Evolutionary conservation across 2,888 invertebrate species (phyloP).

Genomic region (Drosophila longiperda): DNA sequence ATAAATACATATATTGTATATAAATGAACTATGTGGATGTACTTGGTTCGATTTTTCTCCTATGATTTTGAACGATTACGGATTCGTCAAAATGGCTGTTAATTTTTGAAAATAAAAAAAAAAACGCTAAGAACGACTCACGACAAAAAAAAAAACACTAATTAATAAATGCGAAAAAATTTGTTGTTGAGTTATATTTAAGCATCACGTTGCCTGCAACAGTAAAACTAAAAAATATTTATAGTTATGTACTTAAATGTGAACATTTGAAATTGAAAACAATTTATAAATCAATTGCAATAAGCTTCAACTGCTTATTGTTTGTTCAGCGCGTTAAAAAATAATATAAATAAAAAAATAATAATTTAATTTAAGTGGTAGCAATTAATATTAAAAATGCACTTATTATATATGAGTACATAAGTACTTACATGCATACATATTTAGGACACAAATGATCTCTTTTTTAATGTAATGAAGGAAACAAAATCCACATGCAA

Average conservation of each 20-base stretch:
- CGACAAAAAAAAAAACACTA: constrained; percentile 36
- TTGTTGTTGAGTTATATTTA: constrained; percentile 68
- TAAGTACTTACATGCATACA: constrained; percentile 20
- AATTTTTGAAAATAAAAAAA: constrained; percentile 85
- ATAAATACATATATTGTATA: constrained; percentile 31
- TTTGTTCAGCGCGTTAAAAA: constrained; percentile 57
- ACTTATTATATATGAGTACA: constrained; percentile 45
- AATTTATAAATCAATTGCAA: constrained; percentile 47
- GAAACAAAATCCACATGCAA: constrained; percentile 18
- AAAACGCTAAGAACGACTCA: constrained; percentile 81
- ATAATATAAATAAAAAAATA: constrained; percentile 27
- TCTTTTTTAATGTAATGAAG: constrained; percentile 38
- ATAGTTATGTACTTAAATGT: constrained; percentile 48
- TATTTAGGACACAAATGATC: constrained; percentile 21
- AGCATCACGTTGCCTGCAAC: constrained; percentile 71
- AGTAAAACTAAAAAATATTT: constrained; percentile 43
- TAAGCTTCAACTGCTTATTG: constrained; percentile 69
- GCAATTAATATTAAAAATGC: constrained; percentile 46
- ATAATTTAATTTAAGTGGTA: constrained; percentile 40
- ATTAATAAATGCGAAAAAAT: constrained; percentile 31
- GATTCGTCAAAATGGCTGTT: constrained; percentile 85
- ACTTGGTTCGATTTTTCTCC: constrained; percentile 62
- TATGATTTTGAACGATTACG: constrained; percentile 76
- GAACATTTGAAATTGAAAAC: constrained; percentile 25
- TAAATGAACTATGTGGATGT: constrained; percentile 53